Evolutionary conservation across 1,140 invertebrate genomes (phyloP).

Genomic region (Aporrectodea caliginosa): DNA sequence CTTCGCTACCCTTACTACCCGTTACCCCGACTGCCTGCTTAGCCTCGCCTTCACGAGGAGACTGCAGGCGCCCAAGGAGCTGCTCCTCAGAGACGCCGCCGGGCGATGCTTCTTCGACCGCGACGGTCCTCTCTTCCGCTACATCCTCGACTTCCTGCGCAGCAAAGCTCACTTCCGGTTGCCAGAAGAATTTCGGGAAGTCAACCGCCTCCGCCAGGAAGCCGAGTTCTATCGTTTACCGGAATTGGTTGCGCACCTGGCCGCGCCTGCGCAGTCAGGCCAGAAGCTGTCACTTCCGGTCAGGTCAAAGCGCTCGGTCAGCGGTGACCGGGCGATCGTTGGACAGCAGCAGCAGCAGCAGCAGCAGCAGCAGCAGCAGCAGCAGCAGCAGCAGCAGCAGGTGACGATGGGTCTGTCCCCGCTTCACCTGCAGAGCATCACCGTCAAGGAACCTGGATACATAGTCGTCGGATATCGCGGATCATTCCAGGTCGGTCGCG

Average conservation of each 20-base stretch:
- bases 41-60: background rate
- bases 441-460: slow-evolving; percentile 61
- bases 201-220: slow-evolving; percentile 85
- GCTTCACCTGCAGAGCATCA: background rate
- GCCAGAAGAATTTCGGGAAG: slow-evolving; percentile 92
- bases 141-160: slow-evolving; percentile 90
- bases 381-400: background rate
- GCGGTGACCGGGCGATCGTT: background rate
- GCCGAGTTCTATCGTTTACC: slow-evolving; percentile 78
- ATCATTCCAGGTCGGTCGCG: slow-evolving; percentile 97
- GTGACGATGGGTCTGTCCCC: background rate
- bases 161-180: slow-evolving; percentile 73
- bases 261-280: background rate
- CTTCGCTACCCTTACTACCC: slow-evolving; percentile 44
- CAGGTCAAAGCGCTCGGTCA: background rate
- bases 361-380: background rate
- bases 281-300: slow-evolving; percentile 66
- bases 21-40: slow-evolving; percentile 46
- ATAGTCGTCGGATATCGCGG: slow-evolving; percentile 96
- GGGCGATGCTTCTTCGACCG: slow-evolving; percentile 92
- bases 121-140: slow-evolving; percentile 94
- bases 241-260: slow-evolving; percentile 42
- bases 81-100: slow-evolving; percentile 67
- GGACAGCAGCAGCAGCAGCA: background rate
- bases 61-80: background rate